phyloP scores from a whole-genome alignment of 2,888 invertebrate species.

The Flabesymbios commensalis region DNA sequence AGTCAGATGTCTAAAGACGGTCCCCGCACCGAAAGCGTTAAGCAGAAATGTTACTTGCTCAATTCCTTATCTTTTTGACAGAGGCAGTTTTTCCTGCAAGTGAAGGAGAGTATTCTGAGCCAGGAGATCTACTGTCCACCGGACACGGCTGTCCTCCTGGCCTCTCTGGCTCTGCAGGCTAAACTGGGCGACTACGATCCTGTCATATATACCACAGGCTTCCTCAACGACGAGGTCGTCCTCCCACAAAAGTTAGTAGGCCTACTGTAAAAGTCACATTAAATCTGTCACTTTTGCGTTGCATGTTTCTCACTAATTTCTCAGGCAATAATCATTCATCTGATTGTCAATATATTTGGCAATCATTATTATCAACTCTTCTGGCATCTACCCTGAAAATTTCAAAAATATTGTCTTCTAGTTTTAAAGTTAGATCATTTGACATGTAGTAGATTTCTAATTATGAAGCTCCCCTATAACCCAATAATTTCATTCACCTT shows the following conservation, averaged over 20 bases:
- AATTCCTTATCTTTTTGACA: conserved; percentile 38
- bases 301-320: not conserved
- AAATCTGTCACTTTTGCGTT: not conserved
- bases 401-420: no score
- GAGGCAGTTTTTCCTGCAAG: conserved; percentile 71
- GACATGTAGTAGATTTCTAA: no score
- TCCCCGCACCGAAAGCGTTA: no score
- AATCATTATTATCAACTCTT: not conserved
- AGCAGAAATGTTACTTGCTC: no score
- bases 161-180: conserved; percentile 72
- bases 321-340: not conserved
- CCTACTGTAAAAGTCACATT: no score
- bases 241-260: conserved; percentile 15
- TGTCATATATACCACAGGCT: not conserved
- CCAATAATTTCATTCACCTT: no score
- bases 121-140: conserved; percentile 99
- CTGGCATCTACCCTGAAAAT: not conserved
- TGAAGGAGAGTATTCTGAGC: conserved; percentile 94
- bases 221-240: conserved; percentile 5
- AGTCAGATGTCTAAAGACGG: no score
- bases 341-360: not conserved
- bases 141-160: conserved; percentile 95
- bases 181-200: conserved; percentile 17
- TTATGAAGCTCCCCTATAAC: no score
- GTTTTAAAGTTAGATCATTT: no score